Evolutionary conservation across 2,888 invertebrate genomes (phyloP), one percentile per base, ranked within the genome.

Genomic region (Orchesella flavescens): DNA sequence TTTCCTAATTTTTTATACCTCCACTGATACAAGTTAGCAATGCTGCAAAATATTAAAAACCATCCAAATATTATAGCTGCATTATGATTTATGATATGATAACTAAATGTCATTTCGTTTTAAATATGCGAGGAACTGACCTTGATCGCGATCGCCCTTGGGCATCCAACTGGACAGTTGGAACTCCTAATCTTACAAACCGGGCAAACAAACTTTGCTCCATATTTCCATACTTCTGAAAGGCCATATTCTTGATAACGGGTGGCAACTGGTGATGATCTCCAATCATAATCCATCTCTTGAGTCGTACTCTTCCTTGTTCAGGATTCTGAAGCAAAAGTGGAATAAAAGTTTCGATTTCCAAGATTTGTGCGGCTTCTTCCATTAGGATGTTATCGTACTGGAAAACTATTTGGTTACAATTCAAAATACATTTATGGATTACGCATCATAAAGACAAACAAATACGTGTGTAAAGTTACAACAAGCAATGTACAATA

Each of bases 221-320:
- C 99, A 99, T 99, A 90, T 99, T 99, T 76, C 97, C 98, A 91
- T 97, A 99, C 90, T 99, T 99, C 91, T 99, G 99, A 91, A 99
- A 99, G 9, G 99, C 99, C 96, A 99, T 98, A 91, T 99, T 99
- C 91, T 99, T 99, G 66, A 99, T 98, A 13, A 99, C 98, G 0
- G 99, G 99, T 0, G 99, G 99, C 88, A 99, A 92, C 91, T 99
- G 99, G 91, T 99, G 98, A 91, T 99, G 99, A 91, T 93, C 88
- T 0, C 99, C 99, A 89, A 99, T 99, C 99, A 99, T 99, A 89
- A 99, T 98, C 99, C 99, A 99, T 17, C 99, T 93, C 91, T 99
- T 99, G 83, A 99, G 92, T 0, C 99, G 93, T 89, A 97, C 98
- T 88, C 94, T 94, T 0, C 98, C 98, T 90, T 99, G 98, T 90